These are phyloP conservation scores for Thymelicus lineola DNA, from an alignment of 2,888 invertebrate species.

Conservation along the genomic window DNA sequence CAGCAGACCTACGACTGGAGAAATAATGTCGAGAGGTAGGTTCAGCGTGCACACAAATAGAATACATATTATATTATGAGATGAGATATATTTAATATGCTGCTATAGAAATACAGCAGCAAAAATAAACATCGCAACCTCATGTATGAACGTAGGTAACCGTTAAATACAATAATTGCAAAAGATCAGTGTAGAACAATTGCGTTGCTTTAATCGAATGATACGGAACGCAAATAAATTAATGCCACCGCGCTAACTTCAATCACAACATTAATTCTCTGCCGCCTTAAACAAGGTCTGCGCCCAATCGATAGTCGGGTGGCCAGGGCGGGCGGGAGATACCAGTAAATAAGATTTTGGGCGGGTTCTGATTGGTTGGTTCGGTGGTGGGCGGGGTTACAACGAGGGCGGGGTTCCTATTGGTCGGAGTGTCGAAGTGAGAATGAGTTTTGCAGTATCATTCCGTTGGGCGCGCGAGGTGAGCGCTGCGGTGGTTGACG, in stretches of 20 bases:
- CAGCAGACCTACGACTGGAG: too few species aligned
- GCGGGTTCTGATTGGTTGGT: constrained; percentile 56
- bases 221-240: constrained; percentile 48
- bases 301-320: constrained; percentile 79
- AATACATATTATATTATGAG: too few species aligned
- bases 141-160: neutral
- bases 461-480: constrained; percentile 47
- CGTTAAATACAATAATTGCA: constrained; percentile 46
- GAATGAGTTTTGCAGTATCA: constrained; percentile 39
- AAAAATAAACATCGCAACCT: neutral
- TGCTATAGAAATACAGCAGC: too few species aligned
- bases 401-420: constrained; percentile 54
- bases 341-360: constrained; percentile 78
- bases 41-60: too few species aligned
- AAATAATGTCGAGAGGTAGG: too few species aligned
- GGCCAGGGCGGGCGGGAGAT: constrained; percentile 71
- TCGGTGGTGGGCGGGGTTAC: constrained; percentile 53
- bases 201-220: constrained; percentile 67
- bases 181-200: constrained; percentile 40
- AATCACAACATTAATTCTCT: constrained; percentile 83
- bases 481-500: neutral
- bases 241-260: constrained; percentile 45
- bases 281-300: constrained; percentile 80
- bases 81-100: too few species aligned
- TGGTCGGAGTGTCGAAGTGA: constrained; percentile 45